Evolutionary conservation across 2,797 vertebrate species (phyloP).

Genomic region (Orientallactaga sibirica): DNA sequence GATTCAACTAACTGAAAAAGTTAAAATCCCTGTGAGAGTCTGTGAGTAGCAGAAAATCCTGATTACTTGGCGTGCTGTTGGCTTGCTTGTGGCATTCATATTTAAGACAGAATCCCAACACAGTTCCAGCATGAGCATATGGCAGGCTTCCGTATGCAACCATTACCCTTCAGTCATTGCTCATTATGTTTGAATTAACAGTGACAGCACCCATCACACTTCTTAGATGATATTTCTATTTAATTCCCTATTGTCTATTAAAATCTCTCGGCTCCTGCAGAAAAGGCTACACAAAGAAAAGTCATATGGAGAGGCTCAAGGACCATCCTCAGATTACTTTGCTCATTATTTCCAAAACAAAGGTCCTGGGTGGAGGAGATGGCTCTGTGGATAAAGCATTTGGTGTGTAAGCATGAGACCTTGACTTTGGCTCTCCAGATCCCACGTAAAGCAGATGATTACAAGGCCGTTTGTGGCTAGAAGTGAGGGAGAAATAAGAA

Average conservation of each 20-base stretch:
- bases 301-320: constrained; percentile 71
- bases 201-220: constrained; percentile 81
- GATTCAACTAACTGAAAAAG: constrained; percentile 56
- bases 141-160: constrained; percentile 75
- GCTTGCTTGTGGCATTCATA: constrained; percentile 70
- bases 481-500: no score
- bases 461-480: no score
- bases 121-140: constrained; percentile 76
- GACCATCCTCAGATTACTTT: constrained; percentile 73
- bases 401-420: no score
- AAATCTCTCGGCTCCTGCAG: constrained; percentile 82
- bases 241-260: constrained; percentile 82
- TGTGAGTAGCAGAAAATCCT: constrained; percentile 57
- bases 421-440: no score
- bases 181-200: constrained; percentile 85
- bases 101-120: constrained; percentile 72
- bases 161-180: constrained; percentile 80
- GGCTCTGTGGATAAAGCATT: no score
- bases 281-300: constrained; percentile 76
- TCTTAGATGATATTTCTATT: constrained; percentile 84
- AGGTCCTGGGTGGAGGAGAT: background rate
- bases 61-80: constrained; percentile 66
- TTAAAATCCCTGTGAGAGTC: constrained; percentile 43
- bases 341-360: constrained; percentile 60
- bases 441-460: no score